Evolutionary conservation across 2,888 invertebrate genomes (phyloP).

Genomic region (Xanthia icteritia): DNA sequence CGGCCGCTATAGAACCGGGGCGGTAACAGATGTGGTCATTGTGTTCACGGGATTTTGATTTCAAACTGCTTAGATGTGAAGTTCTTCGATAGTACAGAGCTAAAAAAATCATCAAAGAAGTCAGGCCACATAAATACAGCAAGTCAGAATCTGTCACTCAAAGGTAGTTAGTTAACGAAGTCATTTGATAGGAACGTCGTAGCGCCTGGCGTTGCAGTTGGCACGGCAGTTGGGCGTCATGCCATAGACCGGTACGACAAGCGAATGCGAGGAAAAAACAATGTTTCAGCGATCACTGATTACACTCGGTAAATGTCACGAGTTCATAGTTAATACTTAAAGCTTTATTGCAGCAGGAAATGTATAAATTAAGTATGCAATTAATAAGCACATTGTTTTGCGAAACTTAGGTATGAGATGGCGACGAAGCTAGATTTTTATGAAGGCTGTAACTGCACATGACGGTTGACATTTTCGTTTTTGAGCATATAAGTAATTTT

Average conservation of each 20-base stretch:
- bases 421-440: background rate
- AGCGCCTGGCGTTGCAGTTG: conserved; percentile 48
- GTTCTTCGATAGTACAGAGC: too few relatives aligned
- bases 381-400: conserved; percentile 7
- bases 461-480: background rate
- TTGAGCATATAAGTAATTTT: background rate
- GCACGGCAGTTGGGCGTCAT: conserved; percentile 41
- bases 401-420: background rate
- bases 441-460: background rate
- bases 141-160: conserved; percentile 37
- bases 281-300: conserved; percentile 17
- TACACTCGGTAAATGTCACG: conserved; percentile 44
- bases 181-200: conserved; percentile 37
- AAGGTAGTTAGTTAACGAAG: conserved; percentile 28
- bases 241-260: conserved; percentile 41
- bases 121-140: conserved; percentile 17
- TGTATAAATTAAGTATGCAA: background rate
- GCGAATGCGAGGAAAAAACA: conserved; percentile 42
- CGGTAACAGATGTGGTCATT: too few relatives aligned
- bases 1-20: too few relatives aligned
- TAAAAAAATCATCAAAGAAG: conserved; percentile 43
- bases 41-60: too few relatives aligned
- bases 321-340: conserved; percentile 15
- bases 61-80: too few relatives aligned
- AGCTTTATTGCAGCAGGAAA: conserved; percentile 10